Evolutionary conservation across 2,888 invertebrate species (phyloP), one percentile per base, ranked within the genome.

Genomic region (Dolomedes plantarius): DNA sequence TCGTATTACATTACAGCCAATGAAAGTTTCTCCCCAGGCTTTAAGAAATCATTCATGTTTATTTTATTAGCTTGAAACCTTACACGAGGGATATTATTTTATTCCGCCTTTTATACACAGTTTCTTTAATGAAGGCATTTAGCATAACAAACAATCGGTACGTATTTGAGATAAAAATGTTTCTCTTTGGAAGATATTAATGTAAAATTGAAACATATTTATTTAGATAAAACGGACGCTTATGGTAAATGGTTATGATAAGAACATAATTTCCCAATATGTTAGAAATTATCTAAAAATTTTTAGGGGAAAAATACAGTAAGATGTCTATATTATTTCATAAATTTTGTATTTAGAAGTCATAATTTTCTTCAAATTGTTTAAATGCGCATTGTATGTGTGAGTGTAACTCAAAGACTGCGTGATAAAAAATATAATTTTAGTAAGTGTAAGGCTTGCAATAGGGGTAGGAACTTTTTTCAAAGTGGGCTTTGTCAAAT

Each of bases 1-100:
- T 83, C 65, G 76, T 64, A 83, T 83, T 83, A 71, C 62, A 83
- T 83, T 76, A 76, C 72, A 71, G 36, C 65, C 19, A 74, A 65
- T 74, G 80, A 80, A 74, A 72, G 29, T 56, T 36, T 56, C 50
- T 83, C 76, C 65, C 68, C 11, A 65, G 74, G 68, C 32, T 27
- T 46, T 68, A n/a, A 36, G 65, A 62, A 75, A 62, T 27, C 56
- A 19, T 71, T 76, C 50, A 65, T 76, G 71, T 82, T 83, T 83
- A 76, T 76, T 83, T 76, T 75, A 83, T 83, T 76, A 83, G 76
- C 41, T 46, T 41, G 32, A 27, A 19, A 16, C 29, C 69, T 64
- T 82, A 56, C 56, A 23, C 56, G 19, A 1, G 56, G 23, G 56
- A 56, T 56, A 56, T 56, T 19, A 56, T 23, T 56, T 56, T 56